phyloP scores from a whole-genome alignment of 1,140 invertebrate genomes.

The Sinonovacula constricta region DNA sequence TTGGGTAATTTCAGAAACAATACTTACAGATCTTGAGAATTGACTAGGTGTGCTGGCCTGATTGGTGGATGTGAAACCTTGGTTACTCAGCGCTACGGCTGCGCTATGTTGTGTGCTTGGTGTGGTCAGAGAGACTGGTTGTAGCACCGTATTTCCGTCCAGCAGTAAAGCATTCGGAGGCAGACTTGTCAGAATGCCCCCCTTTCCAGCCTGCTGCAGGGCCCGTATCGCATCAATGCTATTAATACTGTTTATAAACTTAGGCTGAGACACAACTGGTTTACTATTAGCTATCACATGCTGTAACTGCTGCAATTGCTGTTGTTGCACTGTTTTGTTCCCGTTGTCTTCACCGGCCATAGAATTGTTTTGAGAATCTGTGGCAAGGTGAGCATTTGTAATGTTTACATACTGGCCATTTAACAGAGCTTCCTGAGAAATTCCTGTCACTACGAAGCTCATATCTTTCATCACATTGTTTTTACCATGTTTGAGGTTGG shows the following conservation, averaged over 20 bases:
- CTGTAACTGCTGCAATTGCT: no score
- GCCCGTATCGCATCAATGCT: conserved; percentile 58
- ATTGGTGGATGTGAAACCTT: conserved; percentile 1
- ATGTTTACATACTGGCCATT: conserved; percentile 73
- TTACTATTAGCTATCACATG: conserved; percentile 55
- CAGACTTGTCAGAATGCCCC: conserved; percentile 58
- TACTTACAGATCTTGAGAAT: conserved; percentile 51
- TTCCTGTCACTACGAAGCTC: conserved; percentile 69
- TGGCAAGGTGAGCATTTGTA: conserved; percentile 60
- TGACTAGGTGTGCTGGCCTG: conserved; percentile 39
- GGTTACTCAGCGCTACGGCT: background rate
- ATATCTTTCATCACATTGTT: conserved; percentile 71
- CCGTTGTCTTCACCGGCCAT: conserved; percentile 34
- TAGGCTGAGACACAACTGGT: conserved; percentile 39
- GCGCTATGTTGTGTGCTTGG: conserved; percentile 31
- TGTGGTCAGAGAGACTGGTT: conserved; percentile 62
- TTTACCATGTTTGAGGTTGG: conserved; percentile 56
- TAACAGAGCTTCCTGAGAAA: conserved; percentile 65
- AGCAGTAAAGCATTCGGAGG: conserved; percentile 64
- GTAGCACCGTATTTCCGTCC: conserved; percentile 64
- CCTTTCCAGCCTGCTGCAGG: conserved; percentile 58
- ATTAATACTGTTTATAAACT: conserved; percentile 47
- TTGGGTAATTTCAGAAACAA: no score
- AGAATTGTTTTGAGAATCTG: conserved; percentile 15
- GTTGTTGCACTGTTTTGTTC: conserved; percentile 56